Base-by-base conservation (phyloP, 2,113 vertebrate genomes). In the Hymenochirus boettgeri region DNA sequence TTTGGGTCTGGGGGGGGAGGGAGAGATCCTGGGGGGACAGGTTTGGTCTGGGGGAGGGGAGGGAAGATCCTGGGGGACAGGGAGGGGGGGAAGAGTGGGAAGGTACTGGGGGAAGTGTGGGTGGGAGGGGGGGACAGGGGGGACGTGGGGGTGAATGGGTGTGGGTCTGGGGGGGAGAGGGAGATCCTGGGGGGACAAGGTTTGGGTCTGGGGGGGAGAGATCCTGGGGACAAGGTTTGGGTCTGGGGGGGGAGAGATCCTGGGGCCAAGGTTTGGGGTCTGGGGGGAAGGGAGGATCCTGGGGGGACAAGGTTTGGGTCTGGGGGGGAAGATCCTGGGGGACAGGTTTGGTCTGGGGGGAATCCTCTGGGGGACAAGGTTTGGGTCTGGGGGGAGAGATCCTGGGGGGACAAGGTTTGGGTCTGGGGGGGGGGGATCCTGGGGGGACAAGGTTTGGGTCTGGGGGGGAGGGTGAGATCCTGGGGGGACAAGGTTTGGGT, bases 21-120 rank as follows among this genome's bases (percentile, higher is more conserved):
- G n/a, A n/a, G n/a, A n/a, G n/a, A n/a, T n/a, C n/a, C n/a, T n/a
- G n/a, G n/a, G n/a, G n/a, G n/a, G n/a, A n/a, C n/a, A n/a, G n/a
- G n/a, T n/a, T n/a, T n/a, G n/a, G n/a, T n/a, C n/a, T n/a, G n/a
- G n/a, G n/a, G n/a, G n/a, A n/a, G n/a, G n/a, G n/a, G n/a, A n/a
- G n/a, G n/a, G n/a, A n/a, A n/a, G n/a, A n/a, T n/a, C n/a, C n/a
- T n/a, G n/a, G n/a, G n/a, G n/a, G n/a, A n/a, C n/a, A n/a, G n/a
- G n/a, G n/a, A n/a, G n/a, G n/a, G n/a, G n/a, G n/a, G n/a, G n/a
- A n/a, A n/a, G n/a, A n/a, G 50, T n/a, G n/a, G 61, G 61, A 2
- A 1, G 21, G 11, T 11, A 46, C 72, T 62, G 74, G 74, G 72
- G 15, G n/a, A 2, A 9, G 26, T 51, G 39, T 27, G 65, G 42